Conservation (phyloP, 1,140 invertebrate genomes). For the Trichogramma pretiosum region DNA sequence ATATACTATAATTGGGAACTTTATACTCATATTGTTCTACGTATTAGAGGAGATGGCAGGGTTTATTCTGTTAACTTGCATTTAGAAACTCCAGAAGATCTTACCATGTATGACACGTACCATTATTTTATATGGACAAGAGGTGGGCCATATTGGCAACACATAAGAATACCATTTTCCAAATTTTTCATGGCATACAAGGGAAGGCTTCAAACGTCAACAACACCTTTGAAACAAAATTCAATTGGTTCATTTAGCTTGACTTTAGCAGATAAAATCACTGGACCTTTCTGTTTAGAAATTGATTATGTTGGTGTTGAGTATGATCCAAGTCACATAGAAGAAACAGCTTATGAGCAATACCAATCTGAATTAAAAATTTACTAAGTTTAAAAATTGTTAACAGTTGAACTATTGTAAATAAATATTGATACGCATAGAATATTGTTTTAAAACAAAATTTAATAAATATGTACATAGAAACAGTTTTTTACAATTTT, state of each 20-base stretch:
- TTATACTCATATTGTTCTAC: conserved; percentile 78
- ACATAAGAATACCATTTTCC: conserved; percentile 88
- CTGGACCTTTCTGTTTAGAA: conserved; percentile 83
- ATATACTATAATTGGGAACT: conserved; percentile 60
- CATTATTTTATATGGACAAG: conserved; percentile 78
- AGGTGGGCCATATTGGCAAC: conserved; percentile 95
- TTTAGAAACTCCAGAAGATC: conserved; percentile 61
- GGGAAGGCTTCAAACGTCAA: conserved; percentile 80
- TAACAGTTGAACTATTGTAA: background rate
- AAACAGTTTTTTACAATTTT: conserved; percentile 5
- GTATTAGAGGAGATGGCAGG: conserved; percentile 84
- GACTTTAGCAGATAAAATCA: conserved; percentile 63
- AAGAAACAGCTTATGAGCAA: conserved; percentile 86
- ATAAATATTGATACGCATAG: background rate
- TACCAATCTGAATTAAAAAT: conserved; percentile 34
- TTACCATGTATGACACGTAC: conserved; percentile 77
- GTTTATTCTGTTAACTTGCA: conserved; percentile 73
- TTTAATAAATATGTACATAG: conserved; percentile 23
- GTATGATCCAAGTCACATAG: conserved; percentile 63
- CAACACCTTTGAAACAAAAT: conserved; percentile 51
- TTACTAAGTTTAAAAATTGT: background rate
- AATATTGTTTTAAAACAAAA: conserved; percentile 12
- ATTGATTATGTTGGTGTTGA: conserved; percentile 87
- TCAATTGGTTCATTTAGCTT: conserved; percentile 71
- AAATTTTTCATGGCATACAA: conserved; percentile 80